Percentiles rank a stretch among this genome's conserved stretches.
Conservation (phyloP, 1,140 invertebrate genomes). For the Rhynchophorus ferrugineus region DNA sequence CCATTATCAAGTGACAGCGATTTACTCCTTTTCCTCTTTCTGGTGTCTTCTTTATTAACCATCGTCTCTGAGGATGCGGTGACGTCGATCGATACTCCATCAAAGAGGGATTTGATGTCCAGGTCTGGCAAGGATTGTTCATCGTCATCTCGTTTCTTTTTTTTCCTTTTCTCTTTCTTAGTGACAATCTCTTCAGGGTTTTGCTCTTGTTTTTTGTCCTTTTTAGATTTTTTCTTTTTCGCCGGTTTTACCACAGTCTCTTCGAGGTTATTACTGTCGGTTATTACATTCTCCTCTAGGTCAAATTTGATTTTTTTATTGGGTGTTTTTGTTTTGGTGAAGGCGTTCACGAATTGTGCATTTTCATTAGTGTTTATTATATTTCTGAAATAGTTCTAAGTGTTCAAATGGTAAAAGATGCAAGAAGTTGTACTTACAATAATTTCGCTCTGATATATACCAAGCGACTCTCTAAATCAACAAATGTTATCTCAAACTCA, state of each 20-base stretch:
- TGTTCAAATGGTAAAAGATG: neutral
- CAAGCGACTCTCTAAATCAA: slow-evolving; percentile 19
- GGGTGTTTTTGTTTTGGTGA: neutral
- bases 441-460: slow-evolving; percentile 29
- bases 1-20: neutral
- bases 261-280: neutral
- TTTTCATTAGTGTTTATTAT: neutral
- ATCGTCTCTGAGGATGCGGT: neutral
- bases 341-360: neutral
- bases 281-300: neutral
- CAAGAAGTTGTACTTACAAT: slow-evolving; percentile 11
- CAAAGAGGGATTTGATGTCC: neutral
- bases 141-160: neutral
- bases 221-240: neutral
- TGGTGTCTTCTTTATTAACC: neutral
- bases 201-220: neutral
- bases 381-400: too few relatives aligned
- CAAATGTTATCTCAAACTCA: slow-evolving; percentile 46
- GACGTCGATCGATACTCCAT: neutral
- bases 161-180: slow-evolving; percentile 3
- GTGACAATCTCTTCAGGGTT: neutral
- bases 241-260: neutral
- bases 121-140: neutral
- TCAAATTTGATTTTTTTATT: slow-evolving; percentile 6
- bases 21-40: neutral